Percentiles rank a stretch among this genome's conserved stretches.
phyloP scores from a whole-genome alignment of 2,797 vertebrate genomes.

The Vespertilio murinus region DNA sequence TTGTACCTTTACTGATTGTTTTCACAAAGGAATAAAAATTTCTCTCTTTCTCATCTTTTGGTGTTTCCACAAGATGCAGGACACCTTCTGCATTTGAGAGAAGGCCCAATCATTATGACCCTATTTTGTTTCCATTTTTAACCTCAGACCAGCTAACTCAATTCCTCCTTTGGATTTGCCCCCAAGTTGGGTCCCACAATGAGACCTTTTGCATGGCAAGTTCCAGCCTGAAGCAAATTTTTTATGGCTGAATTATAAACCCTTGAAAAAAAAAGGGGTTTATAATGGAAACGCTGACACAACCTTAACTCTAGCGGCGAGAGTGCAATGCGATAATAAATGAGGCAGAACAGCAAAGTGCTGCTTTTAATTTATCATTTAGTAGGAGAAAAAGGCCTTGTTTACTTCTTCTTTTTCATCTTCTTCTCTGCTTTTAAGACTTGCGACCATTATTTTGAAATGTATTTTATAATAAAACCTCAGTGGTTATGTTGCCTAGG shows the following conservation, averaged over 20 bases:
- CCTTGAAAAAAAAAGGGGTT: constrained; percentile 73
- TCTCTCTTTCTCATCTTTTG: neutral
- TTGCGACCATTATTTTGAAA: constrained; percentile 86
- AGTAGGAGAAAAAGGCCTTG: constrained; percentile 82
- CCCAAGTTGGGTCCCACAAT: constrained; percentile 72
- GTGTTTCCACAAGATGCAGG: neutral
- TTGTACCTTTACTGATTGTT: neutral
- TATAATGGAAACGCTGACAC: constrained; percentile 77
- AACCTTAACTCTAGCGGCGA: constrained; percentile 62
- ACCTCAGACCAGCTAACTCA: neutral
- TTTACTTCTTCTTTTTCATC: constrained; percentile 83
- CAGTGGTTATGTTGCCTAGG: constrained; percentile 81
- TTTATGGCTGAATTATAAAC: constrained; percentile 75
- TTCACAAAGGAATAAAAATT: neutral
- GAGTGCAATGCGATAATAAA: constrained; percentile 79
- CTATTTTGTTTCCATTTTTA: neutral
- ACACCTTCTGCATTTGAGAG: constrained; percentile 31
- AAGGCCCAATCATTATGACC: neutral
- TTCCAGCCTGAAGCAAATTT: constrained; percentile 74
- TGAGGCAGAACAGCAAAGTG: constrained; percentile 82
- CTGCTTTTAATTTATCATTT: constrained; percentile 86
- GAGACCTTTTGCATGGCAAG: constrained; percentile 74
- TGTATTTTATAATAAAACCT: constrained; percentile 87
- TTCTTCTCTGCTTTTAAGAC: constrained; percentile 81
- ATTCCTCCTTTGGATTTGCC: constrained; percentile 62